These are phyloP conservation scores for Mesoclemmys tuberculata DNA, from an alignment of 2,113 vertebrate genomes.

Conservation along the genomic window DNA sequence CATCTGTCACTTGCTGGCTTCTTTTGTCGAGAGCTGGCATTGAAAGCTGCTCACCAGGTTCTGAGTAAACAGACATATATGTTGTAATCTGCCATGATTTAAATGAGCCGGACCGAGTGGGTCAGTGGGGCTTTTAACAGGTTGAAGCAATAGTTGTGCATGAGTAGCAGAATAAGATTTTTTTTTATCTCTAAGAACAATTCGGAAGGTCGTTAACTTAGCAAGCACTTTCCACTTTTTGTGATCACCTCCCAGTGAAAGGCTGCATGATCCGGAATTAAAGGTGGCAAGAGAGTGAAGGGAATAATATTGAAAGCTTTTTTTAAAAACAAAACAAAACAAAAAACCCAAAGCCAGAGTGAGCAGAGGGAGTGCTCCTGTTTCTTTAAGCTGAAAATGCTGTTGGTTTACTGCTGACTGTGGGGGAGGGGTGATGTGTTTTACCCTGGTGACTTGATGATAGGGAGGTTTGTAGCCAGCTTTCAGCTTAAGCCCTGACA, in stretches of 20 bases:
- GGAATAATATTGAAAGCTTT: not conserved
- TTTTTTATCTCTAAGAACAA: not conserved
- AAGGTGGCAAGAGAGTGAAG: not conserved
- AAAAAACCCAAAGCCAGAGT: not conserved
- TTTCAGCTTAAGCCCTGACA: constrained; percentile 2
- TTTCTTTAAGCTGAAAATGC: constrained; percentile 38
- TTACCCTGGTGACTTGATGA: not conserved
- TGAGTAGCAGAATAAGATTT: not conserved
- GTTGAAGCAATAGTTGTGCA: not conserved
- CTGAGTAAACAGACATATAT: not conserved
- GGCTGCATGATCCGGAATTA: not conserved
- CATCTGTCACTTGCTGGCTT: not conserved
- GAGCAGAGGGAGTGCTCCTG: not conserved
- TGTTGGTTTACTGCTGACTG: constrained; percentile 15
- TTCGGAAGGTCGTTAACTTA: not conserved
- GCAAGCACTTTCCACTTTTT: not conserved
- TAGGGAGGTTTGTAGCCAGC: not conserved
- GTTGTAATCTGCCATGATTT: not conserved
- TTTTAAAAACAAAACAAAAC: not conserved
- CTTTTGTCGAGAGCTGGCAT: not conserved
- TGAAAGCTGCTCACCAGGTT: not conserved
- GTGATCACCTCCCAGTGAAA: not conserved
- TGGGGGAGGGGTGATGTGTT: constrained; percentile 33
- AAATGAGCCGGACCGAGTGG: not conserved
- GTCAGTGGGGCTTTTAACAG: not conserved